Conservation (phyloP, 2,888 invertebrate species). For the Xestia xanthographa region DNA sequence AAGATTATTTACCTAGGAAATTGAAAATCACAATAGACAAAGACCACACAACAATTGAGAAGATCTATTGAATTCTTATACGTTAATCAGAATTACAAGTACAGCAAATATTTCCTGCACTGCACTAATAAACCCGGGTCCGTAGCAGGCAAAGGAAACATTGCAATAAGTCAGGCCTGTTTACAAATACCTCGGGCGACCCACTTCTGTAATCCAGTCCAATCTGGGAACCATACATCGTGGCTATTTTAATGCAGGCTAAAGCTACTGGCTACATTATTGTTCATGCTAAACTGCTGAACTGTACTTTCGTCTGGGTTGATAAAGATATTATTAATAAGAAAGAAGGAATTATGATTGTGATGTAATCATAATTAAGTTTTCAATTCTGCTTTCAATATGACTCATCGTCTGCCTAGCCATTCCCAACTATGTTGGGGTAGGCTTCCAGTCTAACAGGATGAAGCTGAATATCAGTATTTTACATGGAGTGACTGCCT, state of each 20-base stretch:
- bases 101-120: not conserved
- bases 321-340: not conserved
- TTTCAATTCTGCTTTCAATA: not conserved
- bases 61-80: not conserved
- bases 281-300: conserved; percentile 1
- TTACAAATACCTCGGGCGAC: conserved; percentile 57
- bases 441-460: too few relatives aligned
- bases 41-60: not conserved
- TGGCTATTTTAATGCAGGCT: conserved; percentile 48
- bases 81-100: not conserved
- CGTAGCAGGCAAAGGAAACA: conserved; percentile 40
- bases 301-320: not conserved
- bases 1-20: not conserved
- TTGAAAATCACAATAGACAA: not conserved
- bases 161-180: conserved; percentile 51
- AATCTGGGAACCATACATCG: conserved; percentile 48
- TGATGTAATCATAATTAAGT: not conserved
- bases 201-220: conserved; percentile 56
- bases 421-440: not conserved
- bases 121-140: conserved; percentile 29
- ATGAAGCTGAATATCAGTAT: too few relatives aligned
- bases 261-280: conserved; percentile 23
- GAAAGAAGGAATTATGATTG: not conserved
- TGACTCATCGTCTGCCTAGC: not conserved
- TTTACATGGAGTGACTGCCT: too few relatives aligned